Evolutionary conservation across 2,888 invertebrate species (phyloP), one percentile per base, ranked within the genome.

Genomic region (Papilio elwesi): DNA sequence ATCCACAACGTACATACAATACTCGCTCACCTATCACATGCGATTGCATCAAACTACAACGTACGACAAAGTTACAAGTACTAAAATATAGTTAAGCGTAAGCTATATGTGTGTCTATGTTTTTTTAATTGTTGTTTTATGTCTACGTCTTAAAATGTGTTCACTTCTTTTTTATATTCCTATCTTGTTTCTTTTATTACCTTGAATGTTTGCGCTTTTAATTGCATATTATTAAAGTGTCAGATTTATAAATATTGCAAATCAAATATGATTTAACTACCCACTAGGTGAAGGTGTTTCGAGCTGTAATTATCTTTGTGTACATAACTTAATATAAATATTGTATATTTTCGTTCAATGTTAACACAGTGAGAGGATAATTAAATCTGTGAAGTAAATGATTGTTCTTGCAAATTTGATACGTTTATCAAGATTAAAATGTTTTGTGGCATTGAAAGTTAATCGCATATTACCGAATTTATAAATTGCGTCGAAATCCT

Each of bases 241-340:
- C 59, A 38, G 3, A 38, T 59, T 59, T 59, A 59, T 59, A 57
- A 57, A 57, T 36, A 36, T 36, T 36, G 57, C 57, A 36, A 36
- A 36, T 13, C 26, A 57, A 57, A 57, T 57, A 57, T 36, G 36
- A 36, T 36, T 26, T 15, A 38, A 57, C 2, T 38, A 43, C n/a
- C 7, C 3, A 1, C 7, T 26, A 1, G 4, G 36, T n/a, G 38
- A 59, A 59, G n/a, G 59, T 38, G 59, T 38, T 13, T 38, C n/a
- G n/a, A 59, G 38, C 38, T n/a, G 59, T 59, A 38, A 59, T 59
- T 59, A 59, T n/a, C 59, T 13, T 36, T 38, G 38, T 59, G n/a
- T 38, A n/a, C 59, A 38, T n/a, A 38, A 59, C 4, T 38, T 13
- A 59, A 59, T 59, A 38, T 57, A 36, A 36, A 57, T 59, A 26